These are phyloP conservation scores for Chromobotia macracanthus DNA, from an alignment of 2,797 vertebrate species.

Conservation along the genomic window DNA sequence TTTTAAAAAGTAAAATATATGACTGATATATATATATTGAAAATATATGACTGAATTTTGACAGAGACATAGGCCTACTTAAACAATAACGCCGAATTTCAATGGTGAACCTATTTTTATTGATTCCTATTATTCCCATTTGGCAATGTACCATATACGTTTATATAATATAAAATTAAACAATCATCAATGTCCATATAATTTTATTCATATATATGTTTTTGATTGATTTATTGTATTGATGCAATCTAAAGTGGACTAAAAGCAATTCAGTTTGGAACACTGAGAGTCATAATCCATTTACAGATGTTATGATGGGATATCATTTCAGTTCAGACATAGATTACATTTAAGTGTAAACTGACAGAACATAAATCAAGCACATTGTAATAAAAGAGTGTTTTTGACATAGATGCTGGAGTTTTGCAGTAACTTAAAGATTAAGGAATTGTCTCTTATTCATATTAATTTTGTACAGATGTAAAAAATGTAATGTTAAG, in stretches of 20 bases:
- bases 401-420: neutral
- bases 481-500: neutral
- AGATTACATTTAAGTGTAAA: constrained; percentile 29
- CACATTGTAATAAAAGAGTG: constrained; percentile 1
- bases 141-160: no score
- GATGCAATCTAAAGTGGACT: neutral
- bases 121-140: no score
- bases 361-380: neutral
- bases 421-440: neutral
- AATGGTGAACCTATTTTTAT: no score
- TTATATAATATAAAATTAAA: no score
- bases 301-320: neutral
- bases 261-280: constrained; percentile 7
- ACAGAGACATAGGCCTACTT: no score
- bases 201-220: neutral
- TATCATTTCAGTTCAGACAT: constrained; percentile 8
- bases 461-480: neutral
- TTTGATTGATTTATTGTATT: neutral
- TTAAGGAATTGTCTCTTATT: neutral
- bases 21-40: no score
- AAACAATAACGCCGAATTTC: no score
- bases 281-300: constrained; percentile 15
- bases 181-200: neutral
- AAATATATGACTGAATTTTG: no score
- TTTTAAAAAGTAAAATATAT: no score